phyloP scores from a whole-genome alignment of 1,140 invertebrate species.

The Xylocopa sonorina region DNA sequence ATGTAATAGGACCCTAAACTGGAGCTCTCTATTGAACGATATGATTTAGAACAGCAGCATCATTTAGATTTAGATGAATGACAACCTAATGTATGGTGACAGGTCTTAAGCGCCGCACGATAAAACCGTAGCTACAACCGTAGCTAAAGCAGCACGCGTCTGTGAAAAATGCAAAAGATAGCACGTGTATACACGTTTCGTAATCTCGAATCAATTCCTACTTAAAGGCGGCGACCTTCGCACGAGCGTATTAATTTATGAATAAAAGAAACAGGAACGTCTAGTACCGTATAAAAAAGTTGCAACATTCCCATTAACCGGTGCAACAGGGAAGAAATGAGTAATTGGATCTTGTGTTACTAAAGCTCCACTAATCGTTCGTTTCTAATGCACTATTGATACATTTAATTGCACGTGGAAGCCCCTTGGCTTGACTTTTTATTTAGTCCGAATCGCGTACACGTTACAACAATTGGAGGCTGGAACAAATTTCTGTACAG shows the following conservation, averaged over 20 bases:
- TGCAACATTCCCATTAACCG: not conserved
- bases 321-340: too few species aligned
- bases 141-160: not conserved
- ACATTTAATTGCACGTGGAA: too few species aligned
- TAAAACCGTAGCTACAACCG: not conserved
- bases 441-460: too few species aligned
- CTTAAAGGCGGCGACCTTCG: not conserved
- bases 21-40: not conserved
- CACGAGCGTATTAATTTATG: not conserved
- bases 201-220: not conserved
- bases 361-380: too few species aligned
- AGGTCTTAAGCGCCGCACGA: not conserved
- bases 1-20: too few species aligned
- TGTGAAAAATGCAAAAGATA: not conserved
- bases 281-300: not conserved
- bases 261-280: not conserved
- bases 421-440: too few species aligned
- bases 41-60: not conserved
- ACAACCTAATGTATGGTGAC: not conserved
- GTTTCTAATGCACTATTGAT: too few species aligned
- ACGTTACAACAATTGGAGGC: too few species aligned
- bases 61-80: conserved; percentile 18
- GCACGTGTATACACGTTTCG: not conserved
- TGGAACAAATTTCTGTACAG: too few species aligned
- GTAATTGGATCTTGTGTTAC: not conserved